Percentiles rank a stretch among this genome's conserved stretches.
Conservation (phyloP, 2,797 vertebrate species). For the Chaenodraco wilsoni region DNA sequence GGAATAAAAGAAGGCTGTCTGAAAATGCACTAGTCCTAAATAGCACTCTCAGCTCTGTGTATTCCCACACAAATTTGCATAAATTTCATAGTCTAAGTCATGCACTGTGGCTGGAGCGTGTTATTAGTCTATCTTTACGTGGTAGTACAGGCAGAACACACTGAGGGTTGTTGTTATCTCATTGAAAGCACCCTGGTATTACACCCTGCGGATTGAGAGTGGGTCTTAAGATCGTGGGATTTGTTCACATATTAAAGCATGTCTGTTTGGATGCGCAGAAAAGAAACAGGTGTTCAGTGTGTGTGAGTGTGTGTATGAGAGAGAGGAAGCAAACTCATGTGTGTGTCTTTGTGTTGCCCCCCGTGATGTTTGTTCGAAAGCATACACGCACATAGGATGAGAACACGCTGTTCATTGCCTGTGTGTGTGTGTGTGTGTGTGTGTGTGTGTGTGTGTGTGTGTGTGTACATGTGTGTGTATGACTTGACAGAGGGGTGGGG, state of each 20-base stretch:
- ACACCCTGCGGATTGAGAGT: slow-evolving; percentile 67
- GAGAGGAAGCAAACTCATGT: slow-evolving; percentile 52
- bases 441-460: slow-evolving; percentile 47
- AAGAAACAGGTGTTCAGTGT: slow-evolving; percentile 85
- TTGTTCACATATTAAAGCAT: slow-evolving; percentile 81
- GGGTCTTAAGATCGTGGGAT: slow-evolving; percentile 85
- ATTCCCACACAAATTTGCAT: slow-evolving; percentile 84
- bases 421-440: slow-evolving; percentile 58
- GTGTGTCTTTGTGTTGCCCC: slow-evolving; percentile 57
- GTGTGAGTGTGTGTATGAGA: slow-evolving; percentile 56
- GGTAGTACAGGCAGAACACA: slow-evolving; percentile 66
- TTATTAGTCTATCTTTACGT: slow-evolving; percentile 74
- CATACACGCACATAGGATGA: slow-evolving; percentile 46
- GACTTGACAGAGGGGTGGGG: slow-evolving; percentile 73
- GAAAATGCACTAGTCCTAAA: slow-evolving; percentile 67
- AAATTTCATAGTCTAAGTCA: slow-evolving; percentile 82
- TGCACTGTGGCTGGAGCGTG: slow-evolving; percentile 66
- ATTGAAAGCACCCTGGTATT: slow-evolving; percentile 74
- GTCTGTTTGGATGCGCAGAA: slow-evolving; percentile 79
- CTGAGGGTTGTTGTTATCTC: slow-evolving; percentile 77
- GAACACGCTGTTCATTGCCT: slow-evolving; percentile 44
- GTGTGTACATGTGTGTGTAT: slow-evolving; percentile 61
- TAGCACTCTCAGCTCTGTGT: slow-evolving; percentile 59
- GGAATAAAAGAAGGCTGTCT: slow-evolving; percentile 67
- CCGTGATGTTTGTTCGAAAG: slow-evolving; percentile 64